A percentile compares a stretch with the other conserved stretches of the same genome.
Evolutionary conservation across 2,797 vertebrate species (phyloP).

Genomic region (Premnoplex brunnescens): DNA sequence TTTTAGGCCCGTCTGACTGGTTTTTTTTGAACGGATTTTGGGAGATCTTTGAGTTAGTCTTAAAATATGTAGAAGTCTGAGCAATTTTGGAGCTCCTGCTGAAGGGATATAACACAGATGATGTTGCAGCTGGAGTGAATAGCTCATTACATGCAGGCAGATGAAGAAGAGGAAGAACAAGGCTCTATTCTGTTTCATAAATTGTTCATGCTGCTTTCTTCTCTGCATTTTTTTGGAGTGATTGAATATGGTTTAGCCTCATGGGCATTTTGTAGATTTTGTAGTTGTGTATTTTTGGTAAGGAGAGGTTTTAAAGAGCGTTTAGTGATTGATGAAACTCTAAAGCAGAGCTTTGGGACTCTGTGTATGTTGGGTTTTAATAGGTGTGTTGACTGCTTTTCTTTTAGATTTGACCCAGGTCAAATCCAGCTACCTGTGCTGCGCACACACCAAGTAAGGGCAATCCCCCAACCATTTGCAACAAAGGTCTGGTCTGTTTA

Average conservation of each 20-base stretch:
- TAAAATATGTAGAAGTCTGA: not conserved
- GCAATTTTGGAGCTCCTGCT: not conserved
- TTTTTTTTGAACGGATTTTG: not conserved
- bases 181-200: not conserved
- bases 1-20: not conserved
- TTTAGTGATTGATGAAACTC: not conserved
- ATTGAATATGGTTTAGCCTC: not conserved
- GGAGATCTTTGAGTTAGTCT: not conserved
- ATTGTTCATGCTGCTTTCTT: not conserved
- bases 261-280: not conserved
- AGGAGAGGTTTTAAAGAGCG: not conserved
- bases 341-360: not conserved
- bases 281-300: not conserved
- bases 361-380: not conserved
- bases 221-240: not conserved
- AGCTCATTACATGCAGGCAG: not conserved
- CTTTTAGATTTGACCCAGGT: not conserved
- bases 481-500: not conserved
- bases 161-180: not conserved
- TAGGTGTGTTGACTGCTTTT: not conserved
- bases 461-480: not conserved
- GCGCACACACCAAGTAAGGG: not conserved
- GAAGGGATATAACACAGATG: fast-evolving
- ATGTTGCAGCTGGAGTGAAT: not conserved
- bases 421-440: not conserved